phyloP scores from a whole-genome alignment of 2,113 vertebrate species.

The Diadophis punctatus region DNA sequence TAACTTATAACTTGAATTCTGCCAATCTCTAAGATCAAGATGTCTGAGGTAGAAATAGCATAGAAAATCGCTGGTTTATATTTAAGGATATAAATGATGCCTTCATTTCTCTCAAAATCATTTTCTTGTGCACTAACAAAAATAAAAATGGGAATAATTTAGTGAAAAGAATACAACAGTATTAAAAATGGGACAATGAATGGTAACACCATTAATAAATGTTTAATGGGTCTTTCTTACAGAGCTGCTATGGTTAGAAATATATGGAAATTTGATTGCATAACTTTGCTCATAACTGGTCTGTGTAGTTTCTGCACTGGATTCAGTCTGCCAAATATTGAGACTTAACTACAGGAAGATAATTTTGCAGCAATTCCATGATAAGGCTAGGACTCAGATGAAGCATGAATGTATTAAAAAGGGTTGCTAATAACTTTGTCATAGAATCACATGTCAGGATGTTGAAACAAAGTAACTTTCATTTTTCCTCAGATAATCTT shows the following conservation, averaged over 20 bases:
- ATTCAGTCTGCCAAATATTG: background rate
- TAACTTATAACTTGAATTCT: background rate
- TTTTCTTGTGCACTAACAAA: background rate
- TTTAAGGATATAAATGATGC: background rate
- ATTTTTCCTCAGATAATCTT: background rate
- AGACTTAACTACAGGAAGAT: background rate
- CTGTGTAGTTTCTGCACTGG: background rate
- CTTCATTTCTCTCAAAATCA: background rate
- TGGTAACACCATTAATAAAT: background rate
- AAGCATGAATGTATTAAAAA: background rate
- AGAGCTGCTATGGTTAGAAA: background rate
- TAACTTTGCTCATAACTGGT: background rate
- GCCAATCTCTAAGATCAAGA: background rate
- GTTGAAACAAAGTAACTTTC: conserved; percentile 1
- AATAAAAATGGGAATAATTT: background rate
- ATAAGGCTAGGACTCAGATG: background rate
- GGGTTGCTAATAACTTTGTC: background rate
- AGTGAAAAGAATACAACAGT: background rate
- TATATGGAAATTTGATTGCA: background rate
- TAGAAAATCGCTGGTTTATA: background rate
- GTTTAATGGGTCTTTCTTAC: background rate
- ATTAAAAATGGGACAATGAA: background rate
- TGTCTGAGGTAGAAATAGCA: background rate
- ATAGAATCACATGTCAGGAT: background rate
- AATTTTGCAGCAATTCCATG: background rate